These are phyloP conservation scores for Heliopora coerulea DNA, from an alignment of 92 coral and sea anemone genomes.

Conservation along the genomic window DNA sequence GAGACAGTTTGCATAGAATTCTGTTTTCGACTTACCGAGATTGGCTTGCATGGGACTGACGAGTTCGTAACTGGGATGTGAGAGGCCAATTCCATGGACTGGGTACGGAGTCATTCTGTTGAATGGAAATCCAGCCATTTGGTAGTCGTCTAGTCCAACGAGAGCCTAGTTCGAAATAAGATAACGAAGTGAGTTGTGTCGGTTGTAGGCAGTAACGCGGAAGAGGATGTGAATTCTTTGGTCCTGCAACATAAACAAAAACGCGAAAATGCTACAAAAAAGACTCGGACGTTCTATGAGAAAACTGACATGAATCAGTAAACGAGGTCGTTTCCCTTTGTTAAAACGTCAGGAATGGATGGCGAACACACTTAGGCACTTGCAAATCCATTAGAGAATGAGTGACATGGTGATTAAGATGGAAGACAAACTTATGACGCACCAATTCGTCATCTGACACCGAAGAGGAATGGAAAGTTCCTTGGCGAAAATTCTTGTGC, in stretches of 20 bases:
- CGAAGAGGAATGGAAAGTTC: background rate
- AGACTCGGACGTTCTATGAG: background rate
- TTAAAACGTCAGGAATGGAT: background rate
- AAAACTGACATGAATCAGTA: background rate
- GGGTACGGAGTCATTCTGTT: constrained; percentile 42
- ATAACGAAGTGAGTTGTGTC: constrained; percentile 13
- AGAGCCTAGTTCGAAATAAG: constrained; percentile 28
- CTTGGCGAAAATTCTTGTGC: background rate
- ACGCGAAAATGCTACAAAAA: background rate
- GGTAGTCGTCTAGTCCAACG: constrained; percentile 39
- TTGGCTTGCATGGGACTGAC: constrained; percentile 27
- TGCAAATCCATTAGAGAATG: constrained; percentile 40
- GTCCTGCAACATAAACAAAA: background rate
- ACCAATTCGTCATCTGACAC: constrained; percentile 3
- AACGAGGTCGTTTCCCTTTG: constrained; percentile 3
- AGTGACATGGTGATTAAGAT: constrained; percentile 34
- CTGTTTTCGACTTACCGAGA: constrained; percentile 19
- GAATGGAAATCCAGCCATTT: constrained; percentile 46
- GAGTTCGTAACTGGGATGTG: constrained; percentile 43
- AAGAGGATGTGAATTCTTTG: background rate
- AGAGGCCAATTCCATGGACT: constrained; percentile 38
- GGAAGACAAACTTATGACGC: constrained; percentile 22
- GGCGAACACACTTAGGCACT: constrained; percentile 17
- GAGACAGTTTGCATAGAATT: background rate
- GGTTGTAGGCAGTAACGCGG: background rate